Percentiles rank a stretch among this genome's conserved stretches.
Conservation (phyloP, 1,140 invertebrate genomes). For the Meteorus sp. region DNA sequence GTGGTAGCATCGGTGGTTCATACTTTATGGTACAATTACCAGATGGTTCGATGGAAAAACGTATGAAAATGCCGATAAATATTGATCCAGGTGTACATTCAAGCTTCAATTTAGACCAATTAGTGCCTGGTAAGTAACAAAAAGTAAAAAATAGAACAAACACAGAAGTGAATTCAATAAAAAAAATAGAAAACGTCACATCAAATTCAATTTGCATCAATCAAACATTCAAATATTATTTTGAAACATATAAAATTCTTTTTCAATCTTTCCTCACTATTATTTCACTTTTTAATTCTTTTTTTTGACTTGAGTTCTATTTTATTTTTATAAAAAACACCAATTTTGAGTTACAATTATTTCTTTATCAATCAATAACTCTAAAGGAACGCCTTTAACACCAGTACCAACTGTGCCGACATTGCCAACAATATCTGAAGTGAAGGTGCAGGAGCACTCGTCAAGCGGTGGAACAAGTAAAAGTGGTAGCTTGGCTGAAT, state of each 20-base stretch:
- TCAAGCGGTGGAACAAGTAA: conserved; percentile 59
- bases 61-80: conserved; percentile 84
- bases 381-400: conserved; percentile 66
- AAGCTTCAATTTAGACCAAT: conserved; percentile 82
- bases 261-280: no score
- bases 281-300: background rate
- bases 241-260: no score
- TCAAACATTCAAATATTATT: no score
- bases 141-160: no score
- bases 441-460: conserved; percentile 70
- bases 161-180: no score
- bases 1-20: conserved; percentile 83
- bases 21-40: conserved; percentile 89
- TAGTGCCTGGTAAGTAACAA: conserved; percentile 64
- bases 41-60: conserved; percentile 85
- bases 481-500: conserved; percentile 55
- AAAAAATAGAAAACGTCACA: no score
- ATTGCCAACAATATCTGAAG: conserved; percentile 84
- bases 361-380: conserved; percentile 17
- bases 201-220: no score
- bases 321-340: background rate
- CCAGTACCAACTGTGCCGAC: conserved; percentile 79
- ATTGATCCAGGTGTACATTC: conserved; percentile 92
- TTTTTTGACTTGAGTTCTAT: no score
- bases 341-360: conserved; percentile 5